phyloP scores from a whole-genome alignment of 2,797 vertebrate genomes.

The Xerus rutilus region DNA sequence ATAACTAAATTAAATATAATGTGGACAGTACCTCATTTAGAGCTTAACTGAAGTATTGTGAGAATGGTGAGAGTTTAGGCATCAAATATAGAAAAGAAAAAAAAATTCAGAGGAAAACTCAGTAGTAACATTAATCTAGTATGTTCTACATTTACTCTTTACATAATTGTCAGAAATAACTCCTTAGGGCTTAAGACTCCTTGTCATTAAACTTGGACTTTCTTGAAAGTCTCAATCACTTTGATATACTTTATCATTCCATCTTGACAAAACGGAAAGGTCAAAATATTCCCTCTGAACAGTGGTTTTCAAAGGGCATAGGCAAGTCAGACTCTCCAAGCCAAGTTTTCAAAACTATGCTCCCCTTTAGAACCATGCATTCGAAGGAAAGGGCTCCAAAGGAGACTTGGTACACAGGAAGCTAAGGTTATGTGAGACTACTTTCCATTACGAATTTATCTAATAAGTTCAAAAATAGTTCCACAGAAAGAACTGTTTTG shows the following conservation, averaged over 20 bases:
- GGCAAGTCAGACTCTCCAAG: neutral
- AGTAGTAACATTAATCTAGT: constrained; percentile 37
- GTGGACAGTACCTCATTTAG: neutral
- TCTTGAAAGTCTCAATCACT: constrained; percentile 58
- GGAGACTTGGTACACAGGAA: neutral
- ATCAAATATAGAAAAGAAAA: constrained; percentile 28
- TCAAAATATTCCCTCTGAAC: constrained; percentile 8
- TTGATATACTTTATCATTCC: constrained; percentile 45
- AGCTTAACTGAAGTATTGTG: neutral
- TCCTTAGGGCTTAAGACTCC: constrained; percentile 4
- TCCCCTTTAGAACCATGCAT: constrained; percentile 52
- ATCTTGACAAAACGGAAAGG: constrained; percentile 27
- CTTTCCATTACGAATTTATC: neutral
- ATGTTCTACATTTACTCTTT: constrained; percentile 43
- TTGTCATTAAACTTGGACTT: constrained; percentile 45
- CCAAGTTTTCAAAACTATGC: constrained; percentile 42
- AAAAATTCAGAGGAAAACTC: constrained; percentile 42
- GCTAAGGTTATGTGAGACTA: neutral
- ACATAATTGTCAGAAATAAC: constrained; percentile 36
- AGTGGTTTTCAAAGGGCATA: constrained; percentile 27
- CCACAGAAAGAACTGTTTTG: constrained; percentile 31
- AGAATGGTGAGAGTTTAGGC: neutral
- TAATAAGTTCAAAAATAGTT: constrained; percentile 31
- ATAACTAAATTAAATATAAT: constrained; percentile 37
- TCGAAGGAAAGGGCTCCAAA: neutral